phyloP scores from a whole-genome alignment of 1,140 invertebrate genomes.

The Brachionus rotundiformis region DNA sequence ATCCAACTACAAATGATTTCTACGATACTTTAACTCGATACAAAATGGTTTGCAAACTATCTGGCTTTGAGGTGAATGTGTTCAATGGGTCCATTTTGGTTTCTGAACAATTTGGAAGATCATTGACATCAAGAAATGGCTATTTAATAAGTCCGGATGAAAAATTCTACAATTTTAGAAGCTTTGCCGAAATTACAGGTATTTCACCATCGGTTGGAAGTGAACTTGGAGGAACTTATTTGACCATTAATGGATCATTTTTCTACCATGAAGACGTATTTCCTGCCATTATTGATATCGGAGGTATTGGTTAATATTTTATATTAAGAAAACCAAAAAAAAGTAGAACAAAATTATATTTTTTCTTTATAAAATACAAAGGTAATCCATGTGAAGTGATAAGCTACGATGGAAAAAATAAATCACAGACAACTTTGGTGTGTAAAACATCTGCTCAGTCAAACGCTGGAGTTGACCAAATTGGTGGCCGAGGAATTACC shows the following conservation, averaged over 20 bases:
- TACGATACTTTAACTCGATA: background rate
- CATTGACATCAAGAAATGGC: background rate
- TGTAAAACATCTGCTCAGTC: constrained; percentile 13
- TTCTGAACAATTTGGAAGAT: constrained; percentile 41
- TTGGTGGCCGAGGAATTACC: constrained; percentile 29
- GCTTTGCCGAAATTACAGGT: constrained; percentile 54
- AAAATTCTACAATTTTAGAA: constrained; percentile 44
- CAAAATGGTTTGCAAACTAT: background rate
- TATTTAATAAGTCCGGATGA: constrained; percentile 26
- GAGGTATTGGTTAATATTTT: background rate
- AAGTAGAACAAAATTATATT: background rate
- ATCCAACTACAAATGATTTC: constrained; percentile 21
- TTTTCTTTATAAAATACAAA: background rate
- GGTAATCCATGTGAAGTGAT: constrained; percentile 1
- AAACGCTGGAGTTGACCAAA: background rate
- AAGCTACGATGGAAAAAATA: background rate
- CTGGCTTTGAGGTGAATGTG: background rate
- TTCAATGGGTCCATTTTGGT: constrained; percentile 22
- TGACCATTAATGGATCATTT: constrained; percentile 56
- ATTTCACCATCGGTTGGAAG: constrained; percentile 55
- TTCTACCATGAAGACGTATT: constrained; percentile 55
- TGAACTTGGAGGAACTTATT: constrained; percentile 54
- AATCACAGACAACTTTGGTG: background rate
- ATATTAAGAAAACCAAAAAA: background rate
- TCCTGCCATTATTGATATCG: background rate